Evolutionary conservation across 2,888 invertebrate genomes (phyloP).

Genomic region (Hydraecia micacea): DNA sequence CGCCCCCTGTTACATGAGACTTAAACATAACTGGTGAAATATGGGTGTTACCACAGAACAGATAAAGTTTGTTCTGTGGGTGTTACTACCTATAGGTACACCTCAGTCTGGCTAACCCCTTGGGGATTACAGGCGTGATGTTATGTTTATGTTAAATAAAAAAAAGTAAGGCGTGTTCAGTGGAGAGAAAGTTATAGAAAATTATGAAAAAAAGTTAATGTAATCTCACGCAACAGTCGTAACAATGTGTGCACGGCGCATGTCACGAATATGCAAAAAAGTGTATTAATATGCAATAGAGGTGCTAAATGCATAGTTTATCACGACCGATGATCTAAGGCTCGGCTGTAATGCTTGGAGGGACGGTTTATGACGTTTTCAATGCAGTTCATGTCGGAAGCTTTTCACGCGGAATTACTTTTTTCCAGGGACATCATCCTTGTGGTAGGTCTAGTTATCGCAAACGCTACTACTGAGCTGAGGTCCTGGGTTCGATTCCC

Average conservation of each 20-base stretch:
- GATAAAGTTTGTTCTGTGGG: no score
- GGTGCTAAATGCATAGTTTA: constrained; percentile 38
- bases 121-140: no score
- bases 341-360: background rate
- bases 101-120: no score
- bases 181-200: constrained; percentile 51
- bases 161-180: background rate
- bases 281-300: constrained; percentile 43
- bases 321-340: constrained; percentile 29
- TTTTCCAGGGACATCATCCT: background rate
- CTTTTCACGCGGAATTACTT: background rate
- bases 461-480: background rate
- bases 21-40: background rate
- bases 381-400: background rate
- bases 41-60: no score
- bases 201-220: constrained; percentile 26
- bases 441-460: background rate
- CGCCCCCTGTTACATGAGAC: background rate
- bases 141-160: background rate
- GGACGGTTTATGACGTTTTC: background rate
- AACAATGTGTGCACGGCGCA: constrained; percentile 31
- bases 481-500: no score
- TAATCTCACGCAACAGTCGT: constrained; percentile 51
- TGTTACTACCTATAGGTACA: no score
- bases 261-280: constrained; percentile 50